These are phyloP conservation scores for Anableps anableps DNA, from an alignment of 2,797 vertebrate species.

Conservation along the genomic window DNA sequence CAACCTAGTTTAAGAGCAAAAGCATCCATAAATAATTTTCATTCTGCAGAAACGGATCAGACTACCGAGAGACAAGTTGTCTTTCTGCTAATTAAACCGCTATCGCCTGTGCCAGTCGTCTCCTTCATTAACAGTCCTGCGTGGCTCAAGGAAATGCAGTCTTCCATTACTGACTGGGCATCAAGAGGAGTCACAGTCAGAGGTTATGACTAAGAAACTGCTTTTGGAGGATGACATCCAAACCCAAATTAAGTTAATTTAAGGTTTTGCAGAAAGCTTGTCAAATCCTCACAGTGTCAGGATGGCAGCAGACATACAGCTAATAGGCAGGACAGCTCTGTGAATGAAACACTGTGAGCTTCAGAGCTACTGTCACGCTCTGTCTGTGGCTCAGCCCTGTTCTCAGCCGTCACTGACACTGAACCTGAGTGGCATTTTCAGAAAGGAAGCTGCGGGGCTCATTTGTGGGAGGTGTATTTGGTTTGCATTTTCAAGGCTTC, in stretches of 20 bases:
- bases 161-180: constrained; percentile 24
- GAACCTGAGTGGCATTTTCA: constrained; percentile 23
- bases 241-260: constrained; percentile 73
- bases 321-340: constrained; percentile 57
- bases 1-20: constrained; percentile 39
- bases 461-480: constrained; percentile 17
- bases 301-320: constrained; percentile 39
- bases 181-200: constrained; percentile 43
- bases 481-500: constrained; percentile 12
- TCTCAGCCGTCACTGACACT: constrained; percentile 7
- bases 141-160: constrained; percentile 30
- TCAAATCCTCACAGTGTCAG: constrained; percentile 51
- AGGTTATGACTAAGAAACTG: constrained; percentile 44
- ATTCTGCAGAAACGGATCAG: constrained; percentile 36
- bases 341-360: constrained; percentile 34
- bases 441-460: constrained; percentile 15
- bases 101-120: constrained; percentile 45
- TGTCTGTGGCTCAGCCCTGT: constrained; percentile 10
- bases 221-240: constrained; percentile 60
- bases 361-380: constrained; percentile 30
- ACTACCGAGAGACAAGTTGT: constrained; percentile 56
- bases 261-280: constrained; percentile 54
- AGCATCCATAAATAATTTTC: constrained; percentile 60
- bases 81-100: constrained; percentile 73
- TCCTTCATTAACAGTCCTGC: constrained; percentile 70